Conservation (phyloP, 2,888 invertebrate genomes). For the Leucoma salicis region DNA sequence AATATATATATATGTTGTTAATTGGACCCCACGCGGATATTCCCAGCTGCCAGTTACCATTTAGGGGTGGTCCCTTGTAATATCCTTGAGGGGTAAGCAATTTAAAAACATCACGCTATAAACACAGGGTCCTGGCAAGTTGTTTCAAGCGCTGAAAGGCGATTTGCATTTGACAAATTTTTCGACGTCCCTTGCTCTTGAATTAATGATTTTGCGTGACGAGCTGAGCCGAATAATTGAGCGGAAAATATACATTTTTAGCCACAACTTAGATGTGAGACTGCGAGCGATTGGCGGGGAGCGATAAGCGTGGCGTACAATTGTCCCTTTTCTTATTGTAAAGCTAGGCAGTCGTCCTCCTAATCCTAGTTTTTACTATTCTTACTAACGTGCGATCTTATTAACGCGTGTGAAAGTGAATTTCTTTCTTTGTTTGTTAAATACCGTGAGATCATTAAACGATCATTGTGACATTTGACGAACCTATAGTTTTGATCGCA, state of each 20-base stretch:
- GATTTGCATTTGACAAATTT: conserved; percentile 51
- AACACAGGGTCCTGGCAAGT: conserved; percentile 12
- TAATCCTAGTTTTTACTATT: too few species aligned
- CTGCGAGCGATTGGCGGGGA: conserved; percentile 22
- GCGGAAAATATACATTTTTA: conserved; percentile 52
- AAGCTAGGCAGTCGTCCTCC: too few species aligned
- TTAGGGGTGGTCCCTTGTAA: not conserved
- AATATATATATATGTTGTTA: not conserved
- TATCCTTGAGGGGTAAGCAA: conserved; percentile 14
- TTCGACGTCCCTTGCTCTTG: conserved; percentile 36
- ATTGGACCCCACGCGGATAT: not conserved
- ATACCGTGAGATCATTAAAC: too few species aligned
- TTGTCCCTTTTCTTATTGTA: too few species aligned
- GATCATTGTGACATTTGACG: too few species aligned
- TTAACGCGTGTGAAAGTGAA: too few species aligned
- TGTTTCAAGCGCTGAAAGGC: conserved; percentile 29
- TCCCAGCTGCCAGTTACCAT: not conserved
- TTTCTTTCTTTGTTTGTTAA: too few species aligned
- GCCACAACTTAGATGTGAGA: conserved; percentile 14
- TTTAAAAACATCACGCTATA: conserved; percentile 23
- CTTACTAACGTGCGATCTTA: too few species aligned
- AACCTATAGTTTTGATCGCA: too few species aligned
- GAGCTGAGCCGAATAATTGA: conserved; percentile 47
- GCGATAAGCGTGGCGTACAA: too few species aligned
- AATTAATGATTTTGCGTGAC: conserved; percentile 55